Conservation (phyloP, 2,797 vertebrate genomes). For the Florisuga fusca region DNA sequence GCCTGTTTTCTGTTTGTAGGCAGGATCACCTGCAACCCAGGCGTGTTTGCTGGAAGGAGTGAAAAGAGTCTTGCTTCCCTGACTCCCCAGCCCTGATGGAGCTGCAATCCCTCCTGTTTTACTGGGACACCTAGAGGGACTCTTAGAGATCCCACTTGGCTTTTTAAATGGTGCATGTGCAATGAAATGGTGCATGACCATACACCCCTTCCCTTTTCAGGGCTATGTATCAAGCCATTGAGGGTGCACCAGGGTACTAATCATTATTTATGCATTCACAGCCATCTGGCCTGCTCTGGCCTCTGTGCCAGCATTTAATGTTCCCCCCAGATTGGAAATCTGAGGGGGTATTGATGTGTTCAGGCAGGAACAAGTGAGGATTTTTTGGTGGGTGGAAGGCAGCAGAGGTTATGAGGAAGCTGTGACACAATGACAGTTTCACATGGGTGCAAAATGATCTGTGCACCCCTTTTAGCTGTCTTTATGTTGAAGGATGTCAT, state of each 20-base stretch:
- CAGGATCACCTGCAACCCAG: neutral
- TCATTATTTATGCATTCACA: neutral
- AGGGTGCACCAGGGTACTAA: neutral
- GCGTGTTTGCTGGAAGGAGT: neutral
- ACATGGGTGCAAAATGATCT: neutral
- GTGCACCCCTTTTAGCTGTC: neutral
- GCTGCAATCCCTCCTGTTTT: neutral
- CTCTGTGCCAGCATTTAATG: neutral
- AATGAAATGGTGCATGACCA: neutral
- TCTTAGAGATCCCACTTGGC: neutral
- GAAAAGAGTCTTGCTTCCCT: accelerated
- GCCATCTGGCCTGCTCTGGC: neutral
- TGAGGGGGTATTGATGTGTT: neutral
- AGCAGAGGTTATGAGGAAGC: neutral
- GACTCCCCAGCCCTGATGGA: neutral
- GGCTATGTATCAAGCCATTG: neutral
- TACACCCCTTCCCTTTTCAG: neutral
- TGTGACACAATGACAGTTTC: neutral
- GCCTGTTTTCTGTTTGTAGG: neutral
- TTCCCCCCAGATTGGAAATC: neutral
- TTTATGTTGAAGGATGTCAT: neutral
- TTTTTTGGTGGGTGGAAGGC: neutral
- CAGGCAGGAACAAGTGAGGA: neutral
- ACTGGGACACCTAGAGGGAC: neutral
- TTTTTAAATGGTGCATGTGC: neutral